Evolutionary conservation across 2,797 vertebrate species (phyloP), one percentile per base, ranked within the genome.

Genomic region (Acridotheres tristis): DNA sequence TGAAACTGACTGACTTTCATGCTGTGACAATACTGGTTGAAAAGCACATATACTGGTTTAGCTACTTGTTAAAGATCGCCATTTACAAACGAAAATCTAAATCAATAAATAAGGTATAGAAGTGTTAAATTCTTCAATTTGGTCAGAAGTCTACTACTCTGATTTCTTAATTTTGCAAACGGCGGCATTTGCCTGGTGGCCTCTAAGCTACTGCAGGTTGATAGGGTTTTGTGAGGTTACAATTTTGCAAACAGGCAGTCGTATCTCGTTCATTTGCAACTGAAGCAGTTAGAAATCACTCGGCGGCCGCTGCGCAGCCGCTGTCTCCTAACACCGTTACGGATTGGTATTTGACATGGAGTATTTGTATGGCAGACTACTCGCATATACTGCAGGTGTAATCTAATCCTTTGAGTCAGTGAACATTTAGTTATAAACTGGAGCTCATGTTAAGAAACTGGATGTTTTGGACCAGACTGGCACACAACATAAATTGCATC

Each of bases 401-500:
- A 98, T 98, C 98, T 98, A 98, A 98, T 97, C 98, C 97, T 98
- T 97, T 96, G 97, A 97, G 97, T 98, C 98, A 98, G 98, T 98
- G 97, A 97, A 98, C 97, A 97, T 98, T 98, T 98, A 98, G 97
- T 97, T 97, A 98, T 98, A 97, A 97, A 98, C 97, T 98, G 98
- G 98, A 98, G 97, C 98, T 98, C 97, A 96, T 96, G 97, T 97
- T 95, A 98, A 98, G 96, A 97, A 98, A 98, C 65, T 96, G 96
- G 98, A 98, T 97, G 97, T 96, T 98, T 98, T 96, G 98, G 98
- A 98, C 98, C 98, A 98, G 98, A 99, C 98, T 98, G 99, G 99
- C 98, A 99, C 98, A 97, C 97, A 98, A 99, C 98, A 99, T 98
- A 99, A 98, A 99, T 99, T 99, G 99, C 98, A 99, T 99, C 98